Evolutionary conservation across 2,113 vertebrate species (phyloP).

Genomic region (Lagenorhynchus albirostris): DNA sequence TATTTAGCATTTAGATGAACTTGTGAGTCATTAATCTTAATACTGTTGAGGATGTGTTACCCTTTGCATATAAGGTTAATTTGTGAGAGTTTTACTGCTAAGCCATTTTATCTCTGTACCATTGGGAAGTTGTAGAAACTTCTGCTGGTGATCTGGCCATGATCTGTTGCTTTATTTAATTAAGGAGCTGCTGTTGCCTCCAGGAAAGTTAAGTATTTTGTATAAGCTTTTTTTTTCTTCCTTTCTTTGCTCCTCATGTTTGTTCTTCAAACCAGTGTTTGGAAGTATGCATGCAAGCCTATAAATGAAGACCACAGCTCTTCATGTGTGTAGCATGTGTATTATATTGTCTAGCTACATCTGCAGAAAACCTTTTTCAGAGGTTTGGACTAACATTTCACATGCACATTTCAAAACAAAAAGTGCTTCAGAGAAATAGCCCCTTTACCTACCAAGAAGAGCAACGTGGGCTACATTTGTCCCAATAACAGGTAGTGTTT

Average conservation of each 20-base stretch:
- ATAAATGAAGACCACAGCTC: background rate
- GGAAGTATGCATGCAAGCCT: slow-evolving; percentile 43
- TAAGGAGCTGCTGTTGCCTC: slow-evolving; percentile 35
- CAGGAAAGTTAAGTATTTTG: background rate
- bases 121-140: slow-evolving; percentile 13
- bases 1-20: background rate
- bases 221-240: background rate
- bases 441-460: slow-evolving; percentile 28
- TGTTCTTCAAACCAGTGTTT: slow-evolving; percentile 42
- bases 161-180: background rate
- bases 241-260: background rate
- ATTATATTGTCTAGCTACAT: slow-evolving; percentile 14
- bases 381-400: slow-evolving; percentile 52
- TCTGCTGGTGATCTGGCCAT: background rate
- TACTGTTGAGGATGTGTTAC: background rate
- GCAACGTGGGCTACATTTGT: background rate
- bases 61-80: background rate
- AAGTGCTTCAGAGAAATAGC: background rate
- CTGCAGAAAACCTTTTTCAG: slow-evolving; percentile 31
- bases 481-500: background rate
- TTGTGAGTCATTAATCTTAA: slow-evolving; percentile 8
- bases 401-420: slow-evolving; percentile 43
- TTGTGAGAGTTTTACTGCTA: background rate
- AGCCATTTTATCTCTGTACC: background rate
- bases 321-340: slow-evolving; percentile 31